Evolutionary conservation across 2,797 vertebrate species (phyloP).

Genomic region (Ptychobarbus kaznakovi): DNA sequence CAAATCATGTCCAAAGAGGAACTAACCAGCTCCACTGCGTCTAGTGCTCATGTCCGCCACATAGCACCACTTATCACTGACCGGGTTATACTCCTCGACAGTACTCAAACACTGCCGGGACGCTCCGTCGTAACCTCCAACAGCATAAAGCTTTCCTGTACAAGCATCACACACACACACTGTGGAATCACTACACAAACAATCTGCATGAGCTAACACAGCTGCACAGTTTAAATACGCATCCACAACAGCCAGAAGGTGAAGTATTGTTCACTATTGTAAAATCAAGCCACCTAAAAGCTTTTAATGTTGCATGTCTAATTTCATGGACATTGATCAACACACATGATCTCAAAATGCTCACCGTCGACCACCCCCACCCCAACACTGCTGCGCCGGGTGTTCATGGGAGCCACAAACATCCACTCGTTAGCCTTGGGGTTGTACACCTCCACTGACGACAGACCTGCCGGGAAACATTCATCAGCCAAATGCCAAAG

Average conservation of each 20-base stretch:
- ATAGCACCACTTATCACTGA: constrained; percentile 89
- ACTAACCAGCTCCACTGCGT: constrained; percentile 93
- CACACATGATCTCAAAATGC: constrained; percentile 29
- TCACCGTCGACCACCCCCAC: constrained; percentile 95
- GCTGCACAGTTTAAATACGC: neutral
- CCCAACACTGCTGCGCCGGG: constrained; percentile 94
- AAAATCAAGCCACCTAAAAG: neutral
- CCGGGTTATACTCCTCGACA: constrained; percentile 92
- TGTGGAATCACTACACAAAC: constrained; percentile 16
- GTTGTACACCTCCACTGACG: constrained; percentile 92
- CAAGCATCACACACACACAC: constrained; percentile 29
- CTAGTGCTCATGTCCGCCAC: constrained; percentile 96
- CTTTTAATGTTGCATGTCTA: neutral
- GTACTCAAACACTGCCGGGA: constrained; percentile 97
- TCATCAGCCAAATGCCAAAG: neutral
- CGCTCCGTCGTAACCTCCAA: constrained; percentile 93
- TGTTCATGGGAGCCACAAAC: constrained; percentile 95
- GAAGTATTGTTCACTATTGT: neutral
- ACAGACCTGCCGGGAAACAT: constrained; percentile 78
- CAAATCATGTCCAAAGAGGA: neutral
- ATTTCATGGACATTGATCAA: neutral
- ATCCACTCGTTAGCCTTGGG: constrained; percentile 93
- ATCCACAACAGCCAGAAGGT: neutral
- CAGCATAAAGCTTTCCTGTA: constrained; percentile 92
- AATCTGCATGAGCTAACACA: neutral